Base-by-base conservation (phyloP, 2,888 invertebrate genomes). In the Chymomyza caudatula region DNA sequence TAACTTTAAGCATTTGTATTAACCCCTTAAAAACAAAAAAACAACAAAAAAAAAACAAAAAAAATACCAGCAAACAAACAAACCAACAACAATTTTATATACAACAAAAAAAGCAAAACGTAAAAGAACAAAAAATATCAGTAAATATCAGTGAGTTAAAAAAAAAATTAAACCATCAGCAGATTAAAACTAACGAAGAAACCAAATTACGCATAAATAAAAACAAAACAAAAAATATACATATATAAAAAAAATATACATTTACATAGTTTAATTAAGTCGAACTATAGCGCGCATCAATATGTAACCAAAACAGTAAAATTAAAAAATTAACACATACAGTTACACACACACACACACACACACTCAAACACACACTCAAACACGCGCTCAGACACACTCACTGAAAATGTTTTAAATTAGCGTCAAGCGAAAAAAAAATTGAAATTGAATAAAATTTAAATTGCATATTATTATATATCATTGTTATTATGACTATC, bases 241-340 rank as follows among this genome's bases (percentile, higher is more conserved):
- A 55, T 29, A 13, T 49, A 63, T 20, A 13, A 56, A 69, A 63
- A 44, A 58, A 23, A 69, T 25, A 57, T 61, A 53, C 65, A 63
- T 65, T 62, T 47, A 62, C 65, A 77, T 79, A 75, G 76, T 76
- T 74, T 54, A 77, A 79, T 77, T 79, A 82, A 69, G n/a, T 65
- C 43, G 71, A 74, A 74, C 73, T 74, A 77, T 86, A 88, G 86
- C 78, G 84, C 85, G 85, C 85, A 82, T 87, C 87, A 79, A 70
- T 76, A 77, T 73, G 65, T 77, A 78, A 64, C 47, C 61, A 62
- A 65, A 20, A 47, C 3, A 57, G 53, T 43, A 52, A 60, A 15
- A 37, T 43, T 17, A 60, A 17, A 60, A n/a, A 8, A 2, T 22
- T 49, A 42, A 57, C 19, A 19, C 11, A 29, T 44, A 58, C 44